These are phyloP conservation scores for Lepus oiostolus DNA, from an alignment of 2,797 vertebrate genomes.

Conservation along the genomic window DNA sequence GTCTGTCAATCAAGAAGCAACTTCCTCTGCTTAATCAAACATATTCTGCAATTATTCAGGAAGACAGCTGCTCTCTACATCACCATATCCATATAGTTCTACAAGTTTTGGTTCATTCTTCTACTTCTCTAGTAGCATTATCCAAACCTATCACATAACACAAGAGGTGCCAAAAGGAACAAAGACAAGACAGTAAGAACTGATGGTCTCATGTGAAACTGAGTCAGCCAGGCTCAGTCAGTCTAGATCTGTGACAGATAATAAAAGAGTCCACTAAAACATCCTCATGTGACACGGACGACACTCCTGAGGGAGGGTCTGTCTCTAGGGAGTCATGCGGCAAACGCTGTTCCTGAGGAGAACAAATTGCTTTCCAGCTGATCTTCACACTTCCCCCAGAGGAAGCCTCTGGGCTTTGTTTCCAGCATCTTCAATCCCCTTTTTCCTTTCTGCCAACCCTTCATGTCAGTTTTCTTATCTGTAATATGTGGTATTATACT, in stretches of 20 bases:
- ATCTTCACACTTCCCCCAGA: background rate
- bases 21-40: background rate
- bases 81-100: background rate
- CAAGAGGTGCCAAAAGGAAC: background rate
- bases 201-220: background rate
- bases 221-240: background rate
- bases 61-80: background rate
- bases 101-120: background rate
- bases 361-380: background rate
- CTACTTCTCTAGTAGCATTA: background rate
- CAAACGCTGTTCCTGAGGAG: background rate
- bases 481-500: background rate
- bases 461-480: background rate
- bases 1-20: background rate
- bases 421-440: background rate
- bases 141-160: too few relatives aligned
- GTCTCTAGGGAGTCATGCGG: background rate
- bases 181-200: background rate
- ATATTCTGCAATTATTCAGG: background rate
- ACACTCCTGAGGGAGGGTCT: background rate
- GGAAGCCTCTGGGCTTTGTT: background rate
- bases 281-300: background rate
- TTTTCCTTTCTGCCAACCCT: slow-evolving; percentile 11
- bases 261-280: background rate
- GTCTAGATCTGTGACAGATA: background rate